A percentile compares a stretch with the other conserved stretches of the same genome.
phyloP scores from a whole-genome alignment of 2,797 vertebrate genomes.

The Antennarius maculatus region DNA sequence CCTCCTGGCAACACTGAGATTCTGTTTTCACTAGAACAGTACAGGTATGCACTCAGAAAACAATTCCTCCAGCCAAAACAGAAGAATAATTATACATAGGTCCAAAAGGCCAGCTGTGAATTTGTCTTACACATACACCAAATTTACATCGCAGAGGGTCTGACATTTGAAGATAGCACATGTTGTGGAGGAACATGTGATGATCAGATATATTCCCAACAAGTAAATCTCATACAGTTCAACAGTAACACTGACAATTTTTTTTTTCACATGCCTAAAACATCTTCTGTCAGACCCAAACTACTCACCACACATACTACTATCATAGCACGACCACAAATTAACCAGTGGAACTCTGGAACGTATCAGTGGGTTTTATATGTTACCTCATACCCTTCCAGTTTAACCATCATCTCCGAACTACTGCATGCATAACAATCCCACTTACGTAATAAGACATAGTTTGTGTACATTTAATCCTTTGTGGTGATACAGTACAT shows the following conservation, averaged over 20 bases:
- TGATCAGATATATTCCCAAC: conserved; percentile 1
- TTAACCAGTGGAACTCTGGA: conserved; percentile 56
- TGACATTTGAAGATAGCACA: neutral
- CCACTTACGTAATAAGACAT: conserved; percentile 41
- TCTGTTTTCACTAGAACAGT: too few species aligned
- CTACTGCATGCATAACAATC: conserved; percentile 50
- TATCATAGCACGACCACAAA: conserved; percentile 68
- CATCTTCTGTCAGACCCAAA: conserved; percentile 36
- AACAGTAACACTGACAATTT: conserved; percentile 11
- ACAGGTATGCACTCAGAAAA: too few species aligned
- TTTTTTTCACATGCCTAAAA: conserved; percentile 30
- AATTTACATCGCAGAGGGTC: neutral
- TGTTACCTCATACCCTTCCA: conserved; percentile 64
- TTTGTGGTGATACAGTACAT: conserved; percentile 54
- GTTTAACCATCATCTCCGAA: conserved; percentile 48
- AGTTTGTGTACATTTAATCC: conserved; percentile 54
- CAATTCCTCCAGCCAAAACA: too few species aligned
- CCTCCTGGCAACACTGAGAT: too few species aligned
- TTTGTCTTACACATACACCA: neutral
- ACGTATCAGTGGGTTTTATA: conserved; percentile 55
- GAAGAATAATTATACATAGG: neutral
- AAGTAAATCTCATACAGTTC: conserved; percentile 5
- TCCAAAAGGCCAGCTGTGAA: neutral
- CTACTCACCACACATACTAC: conserved; percentile 44
- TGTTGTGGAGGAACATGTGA: neutral